Percentiles rank a stretch among this genome's conserved stretches.
Evolutionary conservation across 2,888 invertebrate genomes (phyloP).

Genomic region (Epinotia demarniana): DNA sequence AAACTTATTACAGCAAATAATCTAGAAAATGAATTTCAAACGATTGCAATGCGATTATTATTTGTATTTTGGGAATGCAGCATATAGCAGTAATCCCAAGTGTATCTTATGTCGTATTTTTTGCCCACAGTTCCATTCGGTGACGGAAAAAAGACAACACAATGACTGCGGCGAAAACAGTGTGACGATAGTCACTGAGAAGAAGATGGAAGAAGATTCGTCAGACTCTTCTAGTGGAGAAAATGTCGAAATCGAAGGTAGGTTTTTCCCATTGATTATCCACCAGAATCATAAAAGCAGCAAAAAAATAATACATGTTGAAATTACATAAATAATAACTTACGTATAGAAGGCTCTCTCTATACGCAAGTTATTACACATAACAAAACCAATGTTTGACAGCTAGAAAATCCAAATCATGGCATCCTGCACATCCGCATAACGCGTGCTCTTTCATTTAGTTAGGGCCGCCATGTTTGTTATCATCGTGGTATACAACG

Average conservation of each 20-base stretch:
- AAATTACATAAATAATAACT: neutral
- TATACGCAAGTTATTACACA: no score
- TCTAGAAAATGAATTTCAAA: no score
- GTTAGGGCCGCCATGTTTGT: no score
- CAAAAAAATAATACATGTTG: no score
- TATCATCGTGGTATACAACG: no score
- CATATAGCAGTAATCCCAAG: neutral
- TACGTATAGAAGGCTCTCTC: no score
- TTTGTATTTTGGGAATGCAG: neutral
- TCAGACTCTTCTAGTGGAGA: slow-evolving; percentile 78
- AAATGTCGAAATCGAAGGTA: slow-evolving; percentile 80
- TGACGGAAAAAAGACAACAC: slow-evolving; percentile 76
- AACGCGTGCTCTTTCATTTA: no score
- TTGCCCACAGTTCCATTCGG: slow-evolving; percentile 76
- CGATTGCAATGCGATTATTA: neutral
- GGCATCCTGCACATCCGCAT: no score
- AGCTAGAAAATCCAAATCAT: no score
- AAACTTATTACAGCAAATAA: neutral
- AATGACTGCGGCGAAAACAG: slow-evolving; percentile 78
- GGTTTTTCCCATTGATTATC: slow-evolving; percentile 19
- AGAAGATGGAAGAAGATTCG: slow-evolving; percentile 79
- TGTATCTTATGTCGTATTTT: neutral
- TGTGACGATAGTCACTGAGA: slow-evolving; percentile 76
- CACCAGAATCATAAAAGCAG: neutral
- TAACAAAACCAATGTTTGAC: no score